Evolutionary conservation across 2,888 invertebrate species (phyloP).

Genomic region (Mythimna albipuncta): DNA sequence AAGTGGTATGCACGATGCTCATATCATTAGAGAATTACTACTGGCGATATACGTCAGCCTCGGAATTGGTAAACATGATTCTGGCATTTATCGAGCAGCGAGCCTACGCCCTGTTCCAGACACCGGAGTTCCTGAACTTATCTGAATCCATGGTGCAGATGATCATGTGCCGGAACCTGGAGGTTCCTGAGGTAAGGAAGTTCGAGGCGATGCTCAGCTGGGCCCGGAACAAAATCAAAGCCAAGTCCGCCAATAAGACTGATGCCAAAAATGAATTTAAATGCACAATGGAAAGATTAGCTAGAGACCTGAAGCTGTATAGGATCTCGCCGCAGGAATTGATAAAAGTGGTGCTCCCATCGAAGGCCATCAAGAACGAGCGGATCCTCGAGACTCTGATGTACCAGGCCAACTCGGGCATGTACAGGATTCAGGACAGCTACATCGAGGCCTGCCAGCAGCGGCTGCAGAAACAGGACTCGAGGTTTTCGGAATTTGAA

Average conservation of each 20-base stretch:
- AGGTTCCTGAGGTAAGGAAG: conserved; percentile 96
- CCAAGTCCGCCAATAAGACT: conserved; percentile 94
- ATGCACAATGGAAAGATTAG: conserved; percentile 97
- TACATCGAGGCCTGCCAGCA: conserved; percentile 97
- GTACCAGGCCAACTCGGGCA: conserved; percentile 98
- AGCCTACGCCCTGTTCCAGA: conserved; percentile 96
- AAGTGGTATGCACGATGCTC: conserved; percentile 98
- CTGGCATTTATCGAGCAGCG: conserved; percentile 97
- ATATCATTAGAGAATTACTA: conserved; percentile 98
- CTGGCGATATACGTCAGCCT: conserved; percentile 98
- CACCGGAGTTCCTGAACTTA: conserved; percentile 95
- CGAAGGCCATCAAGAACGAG: conserved; percentile 98
- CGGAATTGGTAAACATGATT: conserved; percentile 98
- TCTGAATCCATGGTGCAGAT: conserved; percentile 98
- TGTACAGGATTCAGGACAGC: conserved; percentile 97
- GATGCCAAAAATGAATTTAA: conserved; percentile 97
- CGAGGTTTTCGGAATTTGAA: conserved; percentile 95
- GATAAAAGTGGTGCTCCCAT: conserved; percentile 97
- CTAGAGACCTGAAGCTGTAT: conserved; percentile 96
- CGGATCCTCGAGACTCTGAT: conserved; percentile 97
- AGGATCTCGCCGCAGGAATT: conserved; percentile 98
- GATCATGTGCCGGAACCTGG: conserved; percentile 97
- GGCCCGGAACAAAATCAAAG: conserved; percentile 96
- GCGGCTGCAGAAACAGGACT: conserved; percentile 96
- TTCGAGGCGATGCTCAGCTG: conserved; percentile 98